Percentiles rank a stretch among this genome's conserved stretches.
phyloP scores from a whole-genome alignment of 2,113 vertebrate genomes.

The Mesoclemmys tuberculata region DNA sequence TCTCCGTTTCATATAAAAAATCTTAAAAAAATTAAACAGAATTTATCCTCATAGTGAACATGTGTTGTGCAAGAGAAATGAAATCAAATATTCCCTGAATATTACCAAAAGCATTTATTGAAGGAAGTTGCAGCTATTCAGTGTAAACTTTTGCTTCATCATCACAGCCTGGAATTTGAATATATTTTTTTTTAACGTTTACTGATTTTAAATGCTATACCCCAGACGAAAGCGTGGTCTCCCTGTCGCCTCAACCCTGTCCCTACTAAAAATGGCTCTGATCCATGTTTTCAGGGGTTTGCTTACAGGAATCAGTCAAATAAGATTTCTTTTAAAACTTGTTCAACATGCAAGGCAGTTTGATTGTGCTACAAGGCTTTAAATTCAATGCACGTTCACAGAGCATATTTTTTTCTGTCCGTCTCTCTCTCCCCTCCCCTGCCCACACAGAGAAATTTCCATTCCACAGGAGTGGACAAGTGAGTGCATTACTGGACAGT shows the following conservation, averaged over 20 bases:
- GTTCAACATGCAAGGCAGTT: neutral
- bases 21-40: neutral
- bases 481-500: neutral
- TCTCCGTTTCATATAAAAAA: neutral
- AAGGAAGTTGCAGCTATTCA: neutral
- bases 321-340: neutral
- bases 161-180: neutral
- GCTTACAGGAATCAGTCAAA: neutral
- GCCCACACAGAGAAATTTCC: neutral
- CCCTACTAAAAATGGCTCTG: neutral
- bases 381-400: neutral
- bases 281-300: neutral
- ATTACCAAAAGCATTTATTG: neutral
- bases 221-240: accelerated
- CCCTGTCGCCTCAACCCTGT: neutral
- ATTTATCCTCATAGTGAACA: too few relatives aligned
- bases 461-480: neutral
- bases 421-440: neutral
- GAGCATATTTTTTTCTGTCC: neutral
- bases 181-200: neutral
- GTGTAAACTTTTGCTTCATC: neutral
- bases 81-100: neutral
- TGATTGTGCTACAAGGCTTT: neutral
- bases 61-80: neutral
- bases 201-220: neutral